Evolutionary conservation across 2,888 invertebrate genomes (phyloP).

Genomic region (Heliothis peltigera): DNA sequence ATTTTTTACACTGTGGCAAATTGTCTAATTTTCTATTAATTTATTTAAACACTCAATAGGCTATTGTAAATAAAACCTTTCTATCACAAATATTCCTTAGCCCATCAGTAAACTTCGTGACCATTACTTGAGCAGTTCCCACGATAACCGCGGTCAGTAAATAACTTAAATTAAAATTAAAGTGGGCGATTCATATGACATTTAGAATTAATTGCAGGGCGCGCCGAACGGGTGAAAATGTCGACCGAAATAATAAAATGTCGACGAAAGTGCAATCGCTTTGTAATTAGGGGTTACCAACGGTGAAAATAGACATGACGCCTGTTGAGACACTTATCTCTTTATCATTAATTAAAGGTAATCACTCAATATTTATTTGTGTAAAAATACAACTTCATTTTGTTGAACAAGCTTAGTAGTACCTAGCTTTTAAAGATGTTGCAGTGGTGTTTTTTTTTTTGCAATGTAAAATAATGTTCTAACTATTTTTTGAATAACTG

Average conservation of each 20-base stretch:
- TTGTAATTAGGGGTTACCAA: constrained; percentile 58
- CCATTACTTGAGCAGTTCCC: constrained; percentile 36
- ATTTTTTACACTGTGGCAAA: too few species aligned
- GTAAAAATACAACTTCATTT: too few species aligned
- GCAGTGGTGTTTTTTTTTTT: too few species aligned
- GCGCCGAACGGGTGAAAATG: constrained; percentile 76
- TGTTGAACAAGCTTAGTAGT: too few species aligned
- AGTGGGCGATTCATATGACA: constrained; percentile 75
- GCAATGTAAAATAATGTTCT: too few species aligned
- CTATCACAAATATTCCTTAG: constrained; percentile 5
- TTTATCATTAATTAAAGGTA: constrained; percentile 2
- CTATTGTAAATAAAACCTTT: too few species aligned
- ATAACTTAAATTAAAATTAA: constrained; percentile 62
- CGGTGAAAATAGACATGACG: constrained; percentile 41
- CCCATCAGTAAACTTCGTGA: constrained; percentile 10
- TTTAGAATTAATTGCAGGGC: constrained; percentile 81
- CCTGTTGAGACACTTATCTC: constrained; percentile 22
- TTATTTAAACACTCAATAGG: too few species aligned
- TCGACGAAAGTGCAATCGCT: constrained; percentile 72
- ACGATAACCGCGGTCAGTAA: constrained; percentile 56
- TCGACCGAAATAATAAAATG: constrained; percentile 70
- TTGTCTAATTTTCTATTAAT: too few species aligned
- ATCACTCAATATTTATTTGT: background rate
- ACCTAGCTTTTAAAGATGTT: too few species aligned
- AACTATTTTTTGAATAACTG: too few species aligned